Conservation (phyloP, 2,113 vertebrate genomes). For the Mionectes macconnelli region DNA sequence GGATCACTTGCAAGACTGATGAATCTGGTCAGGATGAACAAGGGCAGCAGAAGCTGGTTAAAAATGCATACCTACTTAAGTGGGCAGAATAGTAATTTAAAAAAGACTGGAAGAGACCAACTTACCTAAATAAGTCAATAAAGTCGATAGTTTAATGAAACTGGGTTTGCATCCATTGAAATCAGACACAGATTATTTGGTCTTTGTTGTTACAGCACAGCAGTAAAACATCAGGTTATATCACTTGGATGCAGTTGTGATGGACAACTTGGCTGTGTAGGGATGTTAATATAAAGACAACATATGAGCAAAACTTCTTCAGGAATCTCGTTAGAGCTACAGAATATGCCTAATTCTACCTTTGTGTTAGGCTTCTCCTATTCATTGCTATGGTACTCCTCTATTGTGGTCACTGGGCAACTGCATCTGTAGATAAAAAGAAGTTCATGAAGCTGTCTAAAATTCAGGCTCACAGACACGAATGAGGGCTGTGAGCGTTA, state of each 20-base stretch:
- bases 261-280: background rate
- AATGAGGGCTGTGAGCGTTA: rapidly evolving
- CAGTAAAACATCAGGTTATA: background rate
- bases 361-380: background rate
- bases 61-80: background rate
- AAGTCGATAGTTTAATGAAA: background rate
- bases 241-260: background rate
- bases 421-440: background rate
- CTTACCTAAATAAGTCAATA: background rate
- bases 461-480: rapidly evolving
- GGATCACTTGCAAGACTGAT: background rate
- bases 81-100: background rate
- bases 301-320: background rate
- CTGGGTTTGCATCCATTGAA: background rate
- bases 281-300: background rate
- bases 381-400: background rate
- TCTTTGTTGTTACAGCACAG: background rate
- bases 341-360: background rate
- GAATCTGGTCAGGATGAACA: background rate
- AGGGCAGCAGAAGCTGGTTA: background rate
- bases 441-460: background rate
- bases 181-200: background rate
- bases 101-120: background rate
- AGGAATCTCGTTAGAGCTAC: background rate
- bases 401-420: background rate